Percentiles rank a stretch among this genome's conserved stretches.
Evolutionary conservation across 2,888 invertebrate genomes (phyloP).

Genomic region (Synanthedon myopaeformis): DNA sequence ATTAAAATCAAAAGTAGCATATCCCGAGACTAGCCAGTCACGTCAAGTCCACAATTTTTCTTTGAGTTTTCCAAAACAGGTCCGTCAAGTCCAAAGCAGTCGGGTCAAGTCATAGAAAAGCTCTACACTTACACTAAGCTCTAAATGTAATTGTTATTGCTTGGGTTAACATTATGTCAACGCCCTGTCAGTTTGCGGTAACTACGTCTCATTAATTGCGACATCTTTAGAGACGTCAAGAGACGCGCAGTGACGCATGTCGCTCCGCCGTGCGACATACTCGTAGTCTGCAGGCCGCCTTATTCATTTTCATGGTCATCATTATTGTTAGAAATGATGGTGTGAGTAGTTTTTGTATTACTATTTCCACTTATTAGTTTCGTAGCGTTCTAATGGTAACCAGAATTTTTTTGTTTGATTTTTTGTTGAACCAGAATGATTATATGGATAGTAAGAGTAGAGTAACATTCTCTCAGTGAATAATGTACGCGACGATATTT

Average conservation of each 20-base stretch:
- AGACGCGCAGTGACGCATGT: no score
- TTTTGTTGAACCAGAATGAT: conserved; percentile 23
- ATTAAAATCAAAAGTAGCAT: no score
- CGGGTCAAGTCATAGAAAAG: no score
- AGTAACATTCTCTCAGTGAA: not conserved
- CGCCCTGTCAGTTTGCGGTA: not conserved
- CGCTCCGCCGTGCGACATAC: no score
- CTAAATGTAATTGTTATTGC: no score
- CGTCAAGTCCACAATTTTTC: no score
- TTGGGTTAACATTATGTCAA: not conserved
- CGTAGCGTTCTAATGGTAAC: conserved; percentile 40
- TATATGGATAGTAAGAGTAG: not conserved
- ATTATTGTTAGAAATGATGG: conserved; percentile 51
- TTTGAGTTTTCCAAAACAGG: no score
- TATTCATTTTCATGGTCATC: conserved; percentile 49
- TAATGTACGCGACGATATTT: not conserved
- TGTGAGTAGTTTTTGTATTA: conserved; percentile 41
- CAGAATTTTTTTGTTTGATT: conserved; percentile 36
- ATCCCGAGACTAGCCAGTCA: no score
- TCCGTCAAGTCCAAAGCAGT: no score
- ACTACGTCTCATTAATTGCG: no score
- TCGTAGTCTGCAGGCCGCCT: conserved; percentile 3
- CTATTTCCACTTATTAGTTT: conserved; percentile 38
- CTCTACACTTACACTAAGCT: no score
- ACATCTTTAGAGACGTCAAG: no score